Evolutionary conservation across 2,113 vertebrate species (phyloP).

Genomic region (Mustela lutreola): DNA sequence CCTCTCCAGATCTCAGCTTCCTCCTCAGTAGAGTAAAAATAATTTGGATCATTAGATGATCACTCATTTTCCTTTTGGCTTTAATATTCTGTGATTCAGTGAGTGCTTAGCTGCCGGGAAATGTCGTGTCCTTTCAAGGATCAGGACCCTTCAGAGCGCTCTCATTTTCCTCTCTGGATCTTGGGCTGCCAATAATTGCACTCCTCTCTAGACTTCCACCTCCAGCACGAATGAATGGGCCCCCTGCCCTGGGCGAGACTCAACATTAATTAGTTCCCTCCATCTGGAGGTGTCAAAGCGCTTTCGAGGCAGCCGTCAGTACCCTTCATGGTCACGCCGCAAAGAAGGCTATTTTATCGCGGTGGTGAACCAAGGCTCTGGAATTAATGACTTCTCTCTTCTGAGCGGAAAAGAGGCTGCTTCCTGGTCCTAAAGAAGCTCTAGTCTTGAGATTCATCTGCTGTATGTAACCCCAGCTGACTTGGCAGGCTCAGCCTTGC

Average conservation of each 20-base stretch:
- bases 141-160: constrained; percentile 22
- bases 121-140: constrained; percentile 61
- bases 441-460: constrained; percentile 1
- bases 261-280: constrained; percentile 56
- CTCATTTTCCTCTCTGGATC: background rate
- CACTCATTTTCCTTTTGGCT: constrained; percentile 58
- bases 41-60: constrained; percentile 73
- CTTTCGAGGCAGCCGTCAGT: constrained; percentile 29
- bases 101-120: constrained; percentile 50
- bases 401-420: constrained; percentile 14
- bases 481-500: background rate
- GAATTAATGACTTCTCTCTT: constrained; percentile 35
- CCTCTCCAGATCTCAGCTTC: constrained; percentile 58
- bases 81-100: constrained; percentile 36
- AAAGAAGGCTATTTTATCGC: constrained; percentile 26
- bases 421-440: constrained; percentile 41
- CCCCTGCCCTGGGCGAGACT: background rate
- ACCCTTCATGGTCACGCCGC: background rate
- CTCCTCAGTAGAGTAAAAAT: constrained; percentile 65
- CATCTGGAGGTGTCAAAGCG: background rate
- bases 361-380: background rate
- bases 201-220: constrained; percentile 33
- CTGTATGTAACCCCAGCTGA: background rate
- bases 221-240: constrained; percentile 42
- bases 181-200: background rate